These are phyloP conservation scores for Pogonophryne albipinna DNA, from an alignment of 2,797 vertebrate species.

Conservation along the genomic window DNA sequence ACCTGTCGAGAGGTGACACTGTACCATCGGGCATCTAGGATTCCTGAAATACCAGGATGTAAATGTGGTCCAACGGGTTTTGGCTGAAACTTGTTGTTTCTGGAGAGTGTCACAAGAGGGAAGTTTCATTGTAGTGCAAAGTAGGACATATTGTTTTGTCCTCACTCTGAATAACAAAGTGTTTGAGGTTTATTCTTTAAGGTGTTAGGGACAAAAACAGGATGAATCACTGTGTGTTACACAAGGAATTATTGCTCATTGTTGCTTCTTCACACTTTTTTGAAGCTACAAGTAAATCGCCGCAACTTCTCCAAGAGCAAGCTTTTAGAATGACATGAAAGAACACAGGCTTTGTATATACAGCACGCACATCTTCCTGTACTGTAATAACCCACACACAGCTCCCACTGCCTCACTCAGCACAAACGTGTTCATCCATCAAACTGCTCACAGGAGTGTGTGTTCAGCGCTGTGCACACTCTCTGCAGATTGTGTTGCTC, in stretches of 20 bases:
- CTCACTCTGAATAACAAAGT: slow-evolving; percentile 38
- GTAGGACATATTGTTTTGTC: slow-evolving; percentile 48
- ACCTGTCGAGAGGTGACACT: slow-evolving; percentile 6
- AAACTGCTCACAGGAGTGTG: slow-evolving; percentile 30
- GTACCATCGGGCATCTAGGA: slow-evolving; percentile 33
- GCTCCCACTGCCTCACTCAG: slow-evolving; percentile 50
- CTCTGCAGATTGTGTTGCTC: slow-evolving; percentile 20
- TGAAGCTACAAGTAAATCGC: neutral
- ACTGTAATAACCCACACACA: slow-evolving; percentile 44
- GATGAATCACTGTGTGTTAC: slow-evolving; percentile 38
- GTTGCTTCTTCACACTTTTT: slow-evolving; percentile 25
- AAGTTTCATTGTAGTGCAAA: slow-evolving; percentile 61
- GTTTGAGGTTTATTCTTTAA: slow-evolving; percentile 47
- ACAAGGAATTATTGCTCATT: slow-evolving; percentile 24
- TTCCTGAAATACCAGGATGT: slow-evolving; percentile 65
- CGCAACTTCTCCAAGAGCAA: slow-evolving; percentile 5
- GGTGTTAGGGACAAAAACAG: slow-evolving; percentile 35
- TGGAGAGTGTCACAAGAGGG: slow-evolving; percentile 44
- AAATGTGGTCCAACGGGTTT: slow-evolving; percentile 74
- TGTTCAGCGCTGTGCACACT: slow-evolving; percentile 14
- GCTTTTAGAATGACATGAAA: slow-evolving; percentile 19
- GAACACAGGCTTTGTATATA: slow-evolving; percentile 11
- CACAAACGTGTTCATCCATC: slow-evolving; percentile 60
- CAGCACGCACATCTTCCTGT: slow-evolving; percentile 10
- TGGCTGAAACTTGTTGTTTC: slow-evolving; percentile 60